These are phyloP conservation scores for Cyprinodon variegatus DNA, from an alignment of 2,113 vertebrate genomes.

Conservation along the genomic window DNA sequence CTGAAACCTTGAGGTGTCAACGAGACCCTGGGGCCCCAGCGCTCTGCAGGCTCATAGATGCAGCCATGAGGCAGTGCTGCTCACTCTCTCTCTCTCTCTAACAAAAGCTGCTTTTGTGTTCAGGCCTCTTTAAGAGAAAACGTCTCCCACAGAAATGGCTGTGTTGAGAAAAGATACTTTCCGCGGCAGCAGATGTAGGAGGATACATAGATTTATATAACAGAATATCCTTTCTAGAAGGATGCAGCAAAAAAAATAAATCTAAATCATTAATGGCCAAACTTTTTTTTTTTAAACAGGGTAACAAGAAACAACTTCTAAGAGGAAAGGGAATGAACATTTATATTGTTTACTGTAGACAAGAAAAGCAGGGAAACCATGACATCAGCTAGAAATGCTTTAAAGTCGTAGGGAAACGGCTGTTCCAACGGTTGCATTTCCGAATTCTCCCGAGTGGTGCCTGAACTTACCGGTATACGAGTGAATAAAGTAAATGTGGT, in stretches of 20 bases:
- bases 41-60: neutral
- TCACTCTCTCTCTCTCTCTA: neutral
- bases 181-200: conserved; percentile 1
- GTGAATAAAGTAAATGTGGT: too few species aligned
- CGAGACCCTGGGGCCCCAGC: conserved; percentile 26
- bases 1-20: conserved; percentile 46
- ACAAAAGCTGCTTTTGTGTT: conserved; percentile 10
- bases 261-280: neutral
- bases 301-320: too few species aligned
- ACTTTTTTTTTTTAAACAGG: neutral
- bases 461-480: too few species aligned
- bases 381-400: too few species aligned
- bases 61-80: neutral
- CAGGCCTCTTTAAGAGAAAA: conserved; percentile 6
- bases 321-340: too few species aligned
- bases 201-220: neutral
- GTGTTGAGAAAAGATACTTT: conserved; percentile 3
- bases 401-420: too few species aligned
- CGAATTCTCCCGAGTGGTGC: too few species aligned
- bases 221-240: neutral
- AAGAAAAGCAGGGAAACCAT: too few species aligned
- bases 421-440: too few species aligned
- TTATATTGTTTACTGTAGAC: too few species aligned
- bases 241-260: too few species aligned
- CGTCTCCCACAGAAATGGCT: conserved; percentile 1